phyloP scores from a whole-genome alignment of 2,888 invertebrate species.

The Acutogordius australiensis region DNA sequence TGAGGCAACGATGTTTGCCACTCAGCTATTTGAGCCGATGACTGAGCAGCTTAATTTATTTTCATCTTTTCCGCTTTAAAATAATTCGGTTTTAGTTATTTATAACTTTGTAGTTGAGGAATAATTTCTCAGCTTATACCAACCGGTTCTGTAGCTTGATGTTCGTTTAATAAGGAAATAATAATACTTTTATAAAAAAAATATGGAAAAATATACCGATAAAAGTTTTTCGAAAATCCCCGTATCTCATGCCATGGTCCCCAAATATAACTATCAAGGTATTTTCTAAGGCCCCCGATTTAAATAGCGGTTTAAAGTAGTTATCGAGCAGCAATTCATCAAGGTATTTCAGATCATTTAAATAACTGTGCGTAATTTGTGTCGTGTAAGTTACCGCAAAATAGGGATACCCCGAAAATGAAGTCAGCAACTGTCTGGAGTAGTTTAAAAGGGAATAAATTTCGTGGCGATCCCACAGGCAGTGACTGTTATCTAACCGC shows the following conservation, averaged over 20 bases:
- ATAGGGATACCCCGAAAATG: conserved; percentile 20
- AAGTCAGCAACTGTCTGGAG: conserved; percentile 20
- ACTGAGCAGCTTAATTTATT: too few relatives aligned
- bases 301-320: conserved; percentile 14
- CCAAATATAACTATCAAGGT: conserved; percentile 20
- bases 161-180: too few relatives aligned
- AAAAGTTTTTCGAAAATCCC: conserved; percentile 22
- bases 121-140: too few relatives aligned
- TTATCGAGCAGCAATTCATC: background rate
- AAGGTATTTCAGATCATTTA: conserved; percentile 20
- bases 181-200: too few relatives aligned
- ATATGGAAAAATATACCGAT: conserved; percentile 20
- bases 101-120: too few relatives aligned
- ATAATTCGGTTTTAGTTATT: too few relatives aligned
- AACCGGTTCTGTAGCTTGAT: too few relatives aligned
- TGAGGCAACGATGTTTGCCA: too few relatives aligned
- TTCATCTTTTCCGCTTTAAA: too few relatives aligned
- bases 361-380: conserved; percentile 21
- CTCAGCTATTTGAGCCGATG: too few relatives aligned
- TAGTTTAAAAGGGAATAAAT: conserved; percentile 15
- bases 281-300: conserved; percentile 16
- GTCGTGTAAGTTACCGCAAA: conserved; percentile 24
- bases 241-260: conserved; percentile 26
- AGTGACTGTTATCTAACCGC: background rate
- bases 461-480: background rate